A percentile compares a stretch with the other conserved stretches of the same genome.
Conservation (phyloP, 2,797 vertebrate genomes). For the Silurus aristotelis region DNA sequence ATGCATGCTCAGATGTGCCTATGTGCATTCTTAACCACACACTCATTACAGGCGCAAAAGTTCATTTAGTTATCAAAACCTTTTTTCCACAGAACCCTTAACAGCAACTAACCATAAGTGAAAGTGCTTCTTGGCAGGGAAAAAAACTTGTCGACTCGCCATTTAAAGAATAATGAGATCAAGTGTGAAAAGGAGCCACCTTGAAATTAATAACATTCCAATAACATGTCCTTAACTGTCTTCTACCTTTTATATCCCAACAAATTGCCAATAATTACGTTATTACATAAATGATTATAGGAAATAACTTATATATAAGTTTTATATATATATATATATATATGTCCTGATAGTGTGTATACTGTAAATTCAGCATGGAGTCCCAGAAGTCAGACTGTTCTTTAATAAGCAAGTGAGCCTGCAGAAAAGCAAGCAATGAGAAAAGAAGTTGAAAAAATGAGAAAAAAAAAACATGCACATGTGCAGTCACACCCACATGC, state of each 20-base stretch:
- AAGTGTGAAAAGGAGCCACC: not conserved
- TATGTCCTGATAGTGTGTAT: not conserved
- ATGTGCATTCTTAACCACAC: slow-evolving; percentile 52
- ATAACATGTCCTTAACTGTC: not conserved
- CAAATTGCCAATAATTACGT: not conserved
- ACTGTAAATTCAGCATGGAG: slow-evolving; percentile 7
- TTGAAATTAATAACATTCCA: not conserved
- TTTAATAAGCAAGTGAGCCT: slow-evolving; percentile 9
- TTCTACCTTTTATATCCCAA: not conserved
- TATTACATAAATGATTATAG: too few relatives aligned
- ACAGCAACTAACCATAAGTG: not conserved
- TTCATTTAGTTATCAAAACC: slow-evolving; percentile 14
- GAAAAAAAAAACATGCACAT: not conserved
- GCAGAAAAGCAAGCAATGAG: slow-evolving; percentile 8
- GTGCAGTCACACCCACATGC: slow-evolving; percentile 27
- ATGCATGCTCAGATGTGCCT: not conserved
- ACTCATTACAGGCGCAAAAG: slow-evolving; percentile 7
- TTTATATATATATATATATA: too few relatives aligned
- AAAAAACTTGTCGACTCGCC: not conserved
- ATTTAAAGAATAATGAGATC: not conserved
- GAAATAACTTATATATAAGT: too few relatives aligned
- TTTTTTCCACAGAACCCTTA: not conserved
- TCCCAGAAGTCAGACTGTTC: not conserved
- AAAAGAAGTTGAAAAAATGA: not conserved
- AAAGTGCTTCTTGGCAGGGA: not conserved